A percentile compares a stretch with the other conserved stretches of the same genome.
phyloP scores from a whole-genome alignment of 2,888 invertebrate genomes.

The Bursaphelenchus okinawaensis region DNA sequence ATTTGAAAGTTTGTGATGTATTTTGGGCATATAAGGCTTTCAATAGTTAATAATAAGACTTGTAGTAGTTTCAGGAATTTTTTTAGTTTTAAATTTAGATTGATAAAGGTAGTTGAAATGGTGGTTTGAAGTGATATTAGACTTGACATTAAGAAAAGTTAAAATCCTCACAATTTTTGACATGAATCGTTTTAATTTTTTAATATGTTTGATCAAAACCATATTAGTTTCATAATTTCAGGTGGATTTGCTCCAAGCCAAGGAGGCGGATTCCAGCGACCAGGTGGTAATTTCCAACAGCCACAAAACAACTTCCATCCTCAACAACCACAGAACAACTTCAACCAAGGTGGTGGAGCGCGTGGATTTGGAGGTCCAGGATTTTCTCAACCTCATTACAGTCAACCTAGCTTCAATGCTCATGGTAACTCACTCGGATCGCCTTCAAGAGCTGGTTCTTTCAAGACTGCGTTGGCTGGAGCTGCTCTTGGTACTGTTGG shows the following conservation, averaged over 20 bases:
- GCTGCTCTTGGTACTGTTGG: constrained; percentile 52
- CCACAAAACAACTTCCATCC: too few species aligned
- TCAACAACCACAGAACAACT: background rate
- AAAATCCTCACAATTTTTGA: background rate
- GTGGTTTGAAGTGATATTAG: too few species aligned
- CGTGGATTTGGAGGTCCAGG: background rate
- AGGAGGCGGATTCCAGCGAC: background rate
- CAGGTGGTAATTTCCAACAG: background rate
- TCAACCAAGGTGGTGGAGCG: background rate
- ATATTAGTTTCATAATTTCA: too few species aligned
- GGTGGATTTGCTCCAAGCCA: constrained; percentile 11
- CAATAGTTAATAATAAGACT: too few species aligned
- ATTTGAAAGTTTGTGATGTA: too few species aligned
- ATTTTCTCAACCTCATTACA: constrained; percentile 3
- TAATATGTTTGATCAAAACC: too few species aligned
- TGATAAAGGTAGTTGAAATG: too few species aligned
- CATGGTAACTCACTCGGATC: constrained; percentile 33
- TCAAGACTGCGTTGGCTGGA: constrained; percentile 50
- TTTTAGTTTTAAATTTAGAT: too few species aligned
- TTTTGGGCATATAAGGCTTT: too few species aligned
- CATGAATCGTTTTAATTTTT: too few species aligned
- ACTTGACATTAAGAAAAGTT: too few species aligned
- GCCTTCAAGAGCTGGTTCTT: constrained; percentile 29
- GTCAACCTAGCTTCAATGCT: constrained; percentile 19
- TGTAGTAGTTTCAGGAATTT: too few species aligned